These are phyloP conservation scores for Aspidoscelis tigris DNA, from an alignment of 2,113 vertebrate species.

Conservation along the genomic window DNA sequence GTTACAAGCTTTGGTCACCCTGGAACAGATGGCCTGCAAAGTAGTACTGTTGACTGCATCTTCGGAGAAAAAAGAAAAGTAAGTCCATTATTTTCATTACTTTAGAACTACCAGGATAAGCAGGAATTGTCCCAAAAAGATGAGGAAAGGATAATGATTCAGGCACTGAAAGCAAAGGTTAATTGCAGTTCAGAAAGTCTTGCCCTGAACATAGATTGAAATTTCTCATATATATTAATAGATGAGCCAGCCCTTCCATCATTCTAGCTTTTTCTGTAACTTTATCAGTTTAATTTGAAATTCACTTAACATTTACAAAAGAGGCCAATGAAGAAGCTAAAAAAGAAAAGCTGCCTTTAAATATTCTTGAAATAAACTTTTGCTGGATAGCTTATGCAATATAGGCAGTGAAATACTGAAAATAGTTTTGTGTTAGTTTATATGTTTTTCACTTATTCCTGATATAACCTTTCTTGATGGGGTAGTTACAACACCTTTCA, in stretches of 20 bases:
- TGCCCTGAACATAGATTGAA: not conserved
- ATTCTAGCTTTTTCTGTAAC: constrained; percentile 27
- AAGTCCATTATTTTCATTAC: constrained; percentile 34
- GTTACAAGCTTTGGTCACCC: not conserved
- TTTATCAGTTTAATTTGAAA: constrained; percentile 47
- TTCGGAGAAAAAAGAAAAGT: constrained; percentile 12
- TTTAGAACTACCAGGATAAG: constrained; percentile 34
- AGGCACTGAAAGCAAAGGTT: constrained; percentile 17
- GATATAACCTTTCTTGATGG: too few species aligned
- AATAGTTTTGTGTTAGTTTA: constrained; percentile 32
- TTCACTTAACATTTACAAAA: constrained; percentile 35
- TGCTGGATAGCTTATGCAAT: constrained; percentile 6
- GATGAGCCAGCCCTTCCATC: constrained; percentile 21
- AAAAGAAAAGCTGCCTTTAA: constrained; percentile 15
- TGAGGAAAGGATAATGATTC: constrained; percentile 28
- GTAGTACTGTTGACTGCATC: not conserved
- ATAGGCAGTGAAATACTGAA: constrained; percentile 33
- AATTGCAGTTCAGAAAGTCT: not conserved
- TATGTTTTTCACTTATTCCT: constrained; percentile 21
- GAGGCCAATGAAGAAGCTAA: constrained; percentile 11
- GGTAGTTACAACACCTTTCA: too few species aligned
- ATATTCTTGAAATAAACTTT: constrained; percentile 30
- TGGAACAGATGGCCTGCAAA: not conserved
- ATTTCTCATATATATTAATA: constrained; percentile 44
- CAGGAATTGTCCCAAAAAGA: constrained; percentile 41